Percentiles rank a stretch among this genome's conserved stretches.
Conservation (phyloP, 2,888 invertebrate species). For the Orthonevra nobilis region DNA sequence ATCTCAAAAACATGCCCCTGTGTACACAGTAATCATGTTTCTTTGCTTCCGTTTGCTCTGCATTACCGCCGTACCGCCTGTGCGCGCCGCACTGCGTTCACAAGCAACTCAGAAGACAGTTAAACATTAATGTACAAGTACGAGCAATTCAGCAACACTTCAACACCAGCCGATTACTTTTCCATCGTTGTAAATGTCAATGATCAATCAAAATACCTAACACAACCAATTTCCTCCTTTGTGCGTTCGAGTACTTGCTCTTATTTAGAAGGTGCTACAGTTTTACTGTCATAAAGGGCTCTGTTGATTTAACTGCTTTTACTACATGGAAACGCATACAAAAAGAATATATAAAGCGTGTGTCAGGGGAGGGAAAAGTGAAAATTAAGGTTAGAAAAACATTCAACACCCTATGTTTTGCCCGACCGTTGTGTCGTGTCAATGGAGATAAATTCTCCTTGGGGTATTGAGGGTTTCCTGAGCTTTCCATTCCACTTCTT, state of each 20-base stretch:
- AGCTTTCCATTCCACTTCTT: slow-evolving; percentile 10
- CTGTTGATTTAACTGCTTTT: slow-evolving; percentile 45
- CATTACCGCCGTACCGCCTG: background rate
- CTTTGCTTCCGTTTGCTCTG: slow-evolving; percentile 53
- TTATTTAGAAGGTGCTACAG: slow-evolving; percentile 46
- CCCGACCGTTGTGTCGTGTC: slow-evolving; percentile 31
- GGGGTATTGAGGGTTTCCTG: slow-evolving; percentile 56
- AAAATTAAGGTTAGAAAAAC: slow-evolving; percentile 65
- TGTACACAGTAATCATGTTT: slow-evolving; percentile 58
- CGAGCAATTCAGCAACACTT: slow-evolving; percentile 60
- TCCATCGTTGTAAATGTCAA: slow-evolving; percentile 76
- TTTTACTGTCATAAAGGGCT: slow-evolving; percentile 39
- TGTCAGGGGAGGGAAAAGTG: slow-evolving; percentile 14
- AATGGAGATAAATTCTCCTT: slow-evolving; percentile 58
- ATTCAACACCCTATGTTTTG: slow-evolving; percentile 60
- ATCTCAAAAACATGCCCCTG: slow-evolving; percentile 55
- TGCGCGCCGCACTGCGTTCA: slow-evolving; percentile 1
- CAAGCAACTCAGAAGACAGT: slow-evolving; percentile 31
- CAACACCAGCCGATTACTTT: slow-evolving; percentile 66
- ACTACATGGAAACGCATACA: slow-evolving; percentile 17
- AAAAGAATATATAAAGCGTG: background rate
- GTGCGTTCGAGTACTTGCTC: slow-evolving; percentile 57
- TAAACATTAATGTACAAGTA: slow-evolving; percentile 47
- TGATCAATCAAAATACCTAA: slow-evolving; percentile 77
- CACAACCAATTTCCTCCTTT: slow-evolving; percentile 69